A percentile compares a stretch with the other conserved stretches of the same genome.
Evolutionary conservation across 2,113 vertebrate species (phyloP).

Genomic region (Candoia aspera): DNA sequence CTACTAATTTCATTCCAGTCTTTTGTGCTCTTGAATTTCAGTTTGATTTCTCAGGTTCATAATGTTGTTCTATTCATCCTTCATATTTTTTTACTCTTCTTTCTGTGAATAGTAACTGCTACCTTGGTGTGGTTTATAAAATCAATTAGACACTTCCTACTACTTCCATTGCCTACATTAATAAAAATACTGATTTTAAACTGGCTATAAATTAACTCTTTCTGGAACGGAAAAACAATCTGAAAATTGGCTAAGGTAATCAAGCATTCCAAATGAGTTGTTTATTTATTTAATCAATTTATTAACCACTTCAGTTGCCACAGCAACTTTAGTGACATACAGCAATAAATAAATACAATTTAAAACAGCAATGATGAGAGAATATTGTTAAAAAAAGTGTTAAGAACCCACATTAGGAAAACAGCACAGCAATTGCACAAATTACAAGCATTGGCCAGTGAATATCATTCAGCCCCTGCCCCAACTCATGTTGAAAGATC

Average conservation of each 20-base stretch:
- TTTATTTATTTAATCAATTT: too few relatives aligned
- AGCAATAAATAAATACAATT: too few relatives aligned
- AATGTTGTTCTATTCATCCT: too few relatives aligned
- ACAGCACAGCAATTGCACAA: too few relatives aligned
- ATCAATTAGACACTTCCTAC: not conserved
- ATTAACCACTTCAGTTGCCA: too few relatives aligned
- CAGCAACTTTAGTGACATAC: too few relatives aligned
- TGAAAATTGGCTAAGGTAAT: slow-evolving; percentile 32
- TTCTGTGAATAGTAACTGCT: not conserved
- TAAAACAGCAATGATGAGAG: too few relatives aligned
- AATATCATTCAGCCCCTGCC: too few relatives aligned
- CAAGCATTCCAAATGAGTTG: not conserved
- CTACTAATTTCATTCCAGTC: not conserved
- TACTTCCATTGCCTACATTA: not conserved
- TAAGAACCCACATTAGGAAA: too few relatives aligned
- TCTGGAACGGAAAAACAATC: slow-evolving; percentile 13
- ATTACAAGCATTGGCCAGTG: too few relatives aligned
- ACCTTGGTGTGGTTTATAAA: not conserved
- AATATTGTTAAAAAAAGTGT: too few relatives aligned
- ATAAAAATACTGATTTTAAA: not conserved
- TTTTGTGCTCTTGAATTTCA: not conserved
- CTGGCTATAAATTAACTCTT: not conserved
- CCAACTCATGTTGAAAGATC: too few relatives aligned
- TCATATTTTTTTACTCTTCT: not conserved
- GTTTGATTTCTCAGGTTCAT: not conserved